phyloP scores from a whole-genome alignment of 2,888 invertebrate species.

The Drosophila tripunctata region DNA sequence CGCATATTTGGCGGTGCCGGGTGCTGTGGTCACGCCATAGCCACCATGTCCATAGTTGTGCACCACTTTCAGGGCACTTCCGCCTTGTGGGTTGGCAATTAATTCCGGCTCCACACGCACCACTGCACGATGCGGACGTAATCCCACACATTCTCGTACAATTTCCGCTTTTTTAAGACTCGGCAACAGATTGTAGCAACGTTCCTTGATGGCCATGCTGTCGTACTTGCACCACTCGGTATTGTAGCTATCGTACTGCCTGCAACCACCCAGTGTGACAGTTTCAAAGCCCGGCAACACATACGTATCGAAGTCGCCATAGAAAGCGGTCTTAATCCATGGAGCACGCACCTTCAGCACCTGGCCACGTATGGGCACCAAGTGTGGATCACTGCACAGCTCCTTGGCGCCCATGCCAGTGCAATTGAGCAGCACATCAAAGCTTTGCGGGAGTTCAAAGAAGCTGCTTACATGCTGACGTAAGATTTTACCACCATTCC shows the following conservation, averaged over 20 bases:
- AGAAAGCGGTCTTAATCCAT: conserved; percentile 95
- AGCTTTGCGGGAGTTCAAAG: conserved; percentile 86
- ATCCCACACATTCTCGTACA: conserved; percentile 89
- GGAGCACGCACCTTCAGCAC: conserved; percentile 92
- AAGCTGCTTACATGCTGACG: conserved; percentile 87
- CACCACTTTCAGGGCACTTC: conserved; percentile 88
- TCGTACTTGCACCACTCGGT: conserved; percentile 89
- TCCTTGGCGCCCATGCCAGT: conserved; percentile 92
- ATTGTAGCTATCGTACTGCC: conserved; percentile 92
- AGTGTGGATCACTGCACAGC: conserved; percentile 89
- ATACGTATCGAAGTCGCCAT: conserved; percentile 94
- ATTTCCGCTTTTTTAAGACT: conserved; percentile 86
- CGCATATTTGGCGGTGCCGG: conserved; percentile 93
- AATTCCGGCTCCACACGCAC: conserved; percentile 89
- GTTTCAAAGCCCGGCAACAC: conserved; percentile 90
- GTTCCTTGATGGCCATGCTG: conserved; percentile 90
- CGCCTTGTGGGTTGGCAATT: conserved; percentile 81
- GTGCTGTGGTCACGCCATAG: conserved; percentile 95
- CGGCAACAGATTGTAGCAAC: conserved; percentile 91
- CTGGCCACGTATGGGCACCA: conserved; percentile 94
- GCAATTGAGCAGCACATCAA: conserved; percentile 92
- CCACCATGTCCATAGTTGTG: conserved; percentile 98
- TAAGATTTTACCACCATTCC: conserved; percentile 87
- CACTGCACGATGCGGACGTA: conserved; percentile 91
- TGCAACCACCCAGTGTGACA: conserved; percentile 93